Evolutionary conservation across 2,888 invertebrate genomes (phyloP), one percentile per base, ranked within the genome.

Genomic region (Andricus quercusramuli): DNA sequence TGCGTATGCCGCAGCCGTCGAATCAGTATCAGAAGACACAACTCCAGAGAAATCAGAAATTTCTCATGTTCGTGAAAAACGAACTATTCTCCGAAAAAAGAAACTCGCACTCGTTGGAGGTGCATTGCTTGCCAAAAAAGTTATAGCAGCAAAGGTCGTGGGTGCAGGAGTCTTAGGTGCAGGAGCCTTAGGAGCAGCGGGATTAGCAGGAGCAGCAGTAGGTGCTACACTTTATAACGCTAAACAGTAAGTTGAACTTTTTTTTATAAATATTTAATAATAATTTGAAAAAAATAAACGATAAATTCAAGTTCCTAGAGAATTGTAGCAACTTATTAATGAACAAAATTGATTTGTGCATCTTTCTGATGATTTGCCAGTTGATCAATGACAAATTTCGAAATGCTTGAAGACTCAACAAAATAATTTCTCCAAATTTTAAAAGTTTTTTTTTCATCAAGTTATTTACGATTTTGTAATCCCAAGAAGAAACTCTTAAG

Each of bases 51-150:
- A 78, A 81, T 20, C 89, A 6, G 47, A 83, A 0, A 90, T 87
- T 37, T 81, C 90, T 0, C 66, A 88, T 11, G 79, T 88, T 9
- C 41, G 92, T 51, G 86, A 87, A 22, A 92, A 92, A 59, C 86
- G 92, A 64, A 90, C 90, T 13, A 83, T 92, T 11, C 85, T 92
- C 13, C 83, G 92, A 4, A 92, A 91, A 83, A 92, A 92, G 64
- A 83, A 91, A 3, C 82, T 92, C 6, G 91, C 90, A 1, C 89
- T 90, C 25, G 91, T 90, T 25, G 85, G 87, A 1, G 88, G 86
- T 29, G 84, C 84, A 20, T 84, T 85, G 17, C 41, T 89, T 5
- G 17, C 74, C 11, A 74, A 74, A 74, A 56, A 56, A 74, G 29
- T 74, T 13, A 25, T 88, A 2, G 87, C 86, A 20, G 79, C 85